Percentiles rank a stretch among this genome's conserved stretches.
Conservation (phyloP, 1,140 invertebrate species). For the Megathymus violae region DNA sequence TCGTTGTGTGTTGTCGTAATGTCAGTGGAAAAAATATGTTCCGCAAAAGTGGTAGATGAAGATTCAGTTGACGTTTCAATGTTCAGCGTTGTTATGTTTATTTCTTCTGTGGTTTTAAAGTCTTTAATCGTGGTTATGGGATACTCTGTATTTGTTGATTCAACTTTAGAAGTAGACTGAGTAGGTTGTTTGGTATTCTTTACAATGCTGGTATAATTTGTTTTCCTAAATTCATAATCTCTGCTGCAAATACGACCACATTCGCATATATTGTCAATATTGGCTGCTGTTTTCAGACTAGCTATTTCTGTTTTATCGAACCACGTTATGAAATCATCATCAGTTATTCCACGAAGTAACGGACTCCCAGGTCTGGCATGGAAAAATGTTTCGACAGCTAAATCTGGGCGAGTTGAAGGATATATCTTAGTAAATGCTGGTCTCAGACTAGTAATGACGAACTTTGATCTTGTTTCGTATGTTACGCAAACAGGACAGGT, state of each 20-base stretch:
- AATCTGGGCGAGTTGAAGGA: conserved; percentile 84
- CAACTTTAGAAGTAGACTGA: conserved; percentile 27
- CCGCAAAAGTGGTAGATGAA: not conserved
- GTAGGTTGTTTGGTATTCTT: conserved; percentile 33
- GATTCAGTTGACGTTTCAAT: conserved; percentile 1
- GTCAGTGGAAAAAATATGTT: conserved; percentile 7
- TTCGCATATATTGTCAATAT: conserved; percentile 80
- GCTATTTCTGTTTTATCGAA: conserved; percentile 84
- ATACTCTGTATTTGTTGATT: conserved; percentile 39
- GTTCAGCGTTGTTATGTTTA: conserved; percentile 13
- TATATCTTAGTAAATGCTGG: conserved; percentile 86
- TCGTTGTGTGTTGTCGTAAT: conserved; percentile 14
- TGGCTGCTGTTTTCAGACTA: conserved; percentile 67
- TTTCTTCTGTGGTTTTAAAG: conserved; percentile 25
- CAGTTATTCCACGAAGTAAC: conserved; percentile 84
- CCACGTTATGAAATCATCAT: conserved; percentile 87
- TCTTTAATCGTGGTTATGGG: conserved; percentile 27
- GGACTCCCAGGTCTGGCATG: conserved; percentile 84
- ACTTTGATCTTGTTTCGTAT: conserved; percentile 84
- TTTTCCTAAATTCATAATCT: conserved; percentile 74
- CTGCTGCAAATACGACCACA: conserved; percentile 79
- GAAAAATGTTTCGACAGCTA: conserved; percentile 86
- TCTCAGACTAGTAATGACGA: conserved; percentile 84
- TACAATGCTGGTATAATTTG: conserved; percentile 36
- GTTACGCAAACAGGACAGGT: conserved; percentile 85